A percentile compares a stretch with the other conserved stretches of the same genome.
phyloP scores from a whole-genome alignment of 92 coral and sea anemone genomes.

The Isaurus tuberculatus region DNA sequence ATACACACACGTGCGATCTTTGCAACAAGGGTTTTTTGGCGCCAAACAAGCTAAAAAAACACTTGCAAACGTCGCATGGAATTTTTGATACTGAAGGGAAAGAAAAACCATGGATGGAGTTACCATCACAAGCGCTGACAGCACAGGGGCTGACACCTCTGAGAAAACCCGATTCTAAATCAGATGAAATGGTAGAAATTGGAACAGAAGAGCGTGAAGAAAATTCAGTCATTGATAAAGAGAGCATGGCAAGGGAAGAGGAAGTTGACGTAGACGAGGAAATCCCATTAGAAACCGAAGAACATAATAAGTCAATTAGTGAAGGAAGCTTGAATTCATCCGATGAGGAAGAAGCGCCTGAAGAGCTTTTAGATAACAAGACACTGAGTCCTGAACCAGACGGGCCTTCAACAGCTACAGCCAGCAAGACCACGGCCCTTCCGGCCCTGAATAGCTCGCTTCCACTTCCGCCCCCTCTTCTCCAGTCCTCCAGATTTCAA shows the following conservation, averaged over 20 bases:
- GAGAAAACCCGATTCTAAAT: not conserved
- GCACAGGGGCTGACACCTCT: not conserved
- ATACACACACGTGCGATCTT: constrained; percentile 81
- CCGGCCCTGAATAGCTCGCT: constrained; percentile 38
- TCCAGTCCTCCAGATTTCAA: constrained; percentile 30
- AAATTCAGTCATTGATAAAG: not conserved
- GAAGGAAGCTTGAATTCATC: not conserved
- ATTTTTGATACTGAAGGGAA: constrained; percentile 23
- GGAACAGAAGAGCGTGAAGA: not conserved
- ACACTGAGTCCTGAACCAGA: not conserved
- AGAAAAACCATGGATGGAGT: not conserved
- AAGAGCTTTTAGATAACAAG: not conserved
- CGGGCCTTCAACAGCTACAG: not conserved
- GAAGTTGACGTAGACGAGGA: not conserved
- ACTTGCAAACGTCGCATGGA: constrained; percentile 73
- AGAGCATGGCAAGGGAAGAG: too few species aligned
- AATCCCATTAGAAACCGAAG: not conserved
- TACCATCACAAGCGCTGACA: not conserved
- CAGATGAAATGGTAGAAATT: not conserved
- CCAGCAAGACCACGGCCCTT: not conserved
- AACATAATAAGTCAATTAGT: constrained; percentile 8
- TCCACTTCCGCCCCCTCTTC: constrained; percentile 53
- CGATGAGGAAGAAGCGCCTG: not conserved
- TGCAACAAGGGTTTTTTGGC: constrained; percentile 96
- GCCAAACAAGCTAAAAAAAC: constrained; percentile 90